Conservation (phyloP, 2,888 invertebrate genomes). For the Drosophila hamatofila region DNA sequence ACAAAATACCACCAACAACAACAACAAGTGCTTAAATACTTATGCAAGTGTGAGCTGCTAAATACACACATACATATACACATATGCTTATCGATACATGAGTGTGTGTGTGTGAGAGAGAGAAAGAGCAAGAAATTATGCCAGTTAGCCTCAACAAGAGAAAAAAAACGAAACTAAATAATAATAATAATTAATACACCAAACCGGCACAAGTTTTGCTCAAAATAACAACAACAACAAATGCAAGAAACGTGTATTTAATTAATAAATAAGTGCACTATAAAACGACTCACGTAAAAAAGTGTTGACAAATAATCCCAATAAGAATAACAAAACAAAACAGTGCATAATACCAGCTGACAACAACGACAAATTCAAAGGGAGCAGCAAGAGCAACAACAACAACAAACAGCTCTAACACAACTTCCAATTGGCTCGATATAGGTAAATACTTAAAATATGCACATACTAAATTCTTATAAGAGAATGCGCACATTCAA, state of each 20-base stretch:
- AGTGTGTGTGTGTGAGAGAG: constrained; percentile 39
- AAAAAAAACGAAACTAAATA: constrained; percentile 36
- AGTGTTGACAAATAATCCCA: constrained; percentile 25
- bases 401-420: constrained; percentile 10
- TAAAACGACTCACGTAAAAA: constrained; percentile 21
- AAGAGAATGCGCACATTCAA: background rate
- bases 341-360: constrained; percentile 47
- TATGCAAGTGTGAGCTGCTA: constrained; percentile 11
- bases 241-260: constrained; percentile 15
- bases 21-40: constrained; percentile 33
- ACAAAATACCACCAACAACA: constrained; percentile 37
- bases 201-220: constrained; percentile 70
- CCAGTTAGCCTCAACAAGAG: constrained; percentile 47
- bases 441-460: constrained; percentile 61
- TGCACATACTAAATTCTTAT: background rate
- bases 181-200: constrained; percentile 45
- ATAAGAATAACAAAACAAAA: constrained; percentile 20
- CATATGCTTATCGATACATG: constrained; percentile 24
- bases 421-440: constrained; percentile 41
- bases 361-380: constrained; percentile 25
- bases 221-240: constrained; percentile 51
- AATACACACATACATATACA: background rate
- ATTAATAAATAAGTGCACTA: constrained; percentile 34
- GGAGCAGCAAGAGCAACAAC: constrained; percentile 34
- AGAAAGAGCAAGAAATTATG: constrained; percentile 67